A percentile compares a stretch with the other conserved stretches of the same genome.
Evolutionary conservation across 1,140 invertebrate species (phyloP).

Genomic region (Agrypnia vestita): DNA sequence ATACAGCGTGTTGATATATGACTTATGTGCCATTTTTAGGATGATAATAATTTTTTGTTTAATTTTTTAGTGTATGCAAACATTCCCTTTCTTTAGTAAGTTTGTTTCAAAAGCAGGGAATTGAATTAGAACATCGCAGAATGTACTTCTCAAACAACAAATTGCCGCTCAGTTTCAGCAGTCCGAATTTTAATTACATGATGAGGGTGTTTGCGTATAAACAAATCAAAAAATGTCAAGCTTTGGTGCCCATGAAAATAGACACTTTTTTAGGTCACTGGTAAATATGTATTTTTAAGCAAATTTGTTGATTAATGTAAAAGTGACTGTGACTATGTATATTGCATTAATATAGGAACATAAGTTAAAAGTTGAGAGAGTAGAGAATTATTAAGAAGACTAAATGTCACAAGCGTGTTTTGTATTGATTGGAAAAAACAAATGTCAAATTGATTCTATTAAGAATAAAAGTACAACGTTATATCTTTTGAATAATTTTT

Average conservation of each 20-base stretch:
- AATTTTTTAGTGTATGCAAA: too few relatives aligned
- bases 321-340: constrained; percentile 51
- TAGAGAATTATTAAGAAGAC: not conserved
- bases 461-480: constrained; percentile 6
- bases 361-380: constrained; percentile 16
- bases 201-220: too few relatives aligned
- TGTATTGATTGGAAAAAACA: not conserved
- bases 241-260: not conserved
- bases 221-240: not conserved
- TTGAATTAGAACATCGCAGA: too few relatives aligned
- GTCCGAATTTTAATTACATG: too few relatives aligned
- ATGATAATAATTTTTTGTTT: too few relatives aligned
- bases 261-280: not conserved
- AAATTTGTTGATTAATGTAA: constrained; percentile 36
- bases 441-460: not conserved
- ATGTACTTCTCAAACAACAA: too few relatives aligned
- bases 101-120: too few relatives aligned
- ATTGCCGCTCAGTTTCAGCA: too few relatives aligned
- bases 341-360: constrained; percentile 8
- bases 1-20: too few relatives aligned
- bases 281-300: constrained; percentile 27
- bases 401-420: not conserved
- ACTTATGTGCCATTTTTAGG: too few relatives aligned
- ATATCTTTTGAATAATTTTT: constrained; percentile 14
- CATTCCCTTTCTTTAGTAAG: too few relatives aligned